Evolutionary conservation across 2,113 vertebrate species (phyloP).

Genomic region (Oryzias javanicus): DNA sequence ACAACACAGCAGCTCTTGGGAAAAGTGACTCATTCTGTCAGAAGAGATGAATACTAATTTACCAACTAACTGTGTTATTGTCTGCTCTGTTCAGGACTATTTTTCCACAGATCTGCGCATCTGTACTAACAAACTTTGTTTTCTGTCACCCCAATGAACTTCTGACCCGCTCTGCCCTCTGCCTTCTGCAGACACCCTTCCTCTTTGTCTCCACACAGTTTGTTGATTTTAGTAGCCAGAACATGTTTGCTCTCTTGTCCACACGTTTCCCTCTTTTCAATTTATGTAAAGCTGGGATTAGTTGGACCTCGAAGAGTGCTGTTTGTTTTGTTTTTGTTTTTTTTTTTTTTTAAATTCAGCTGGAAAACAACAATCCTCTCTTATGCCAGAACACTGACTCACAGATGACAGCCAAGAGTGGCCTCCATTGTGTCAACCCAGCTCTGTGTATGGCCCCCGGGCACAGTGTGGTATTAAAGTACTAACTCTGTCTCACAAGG

Average conservation of each 20-base stretch:
- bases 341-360: constrained; percentile 33
- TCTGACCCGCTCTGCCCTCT: constrained; percentile 15
- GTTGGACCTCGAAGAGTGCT: constrained; percentile 39
- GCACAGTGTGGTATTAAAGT: constrained; percentile 52
- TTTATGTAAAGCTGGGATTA: constrained; percentile 64
- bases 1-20: constrained; percentile 1
- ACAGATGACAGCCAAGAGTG: constrained; percentile 31
- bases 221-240: constrained; percentile 22
- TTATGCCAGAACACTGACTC: constrained; percentile 32
- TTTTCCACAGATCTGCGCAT: constrained; percentile 49
- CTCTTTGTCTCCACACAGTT: constrained; percentile 5
- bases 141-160: constrained; percentile 36
- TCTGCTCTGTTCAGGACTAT: constrained; percentile 35
- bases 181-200: constrained; percentile 21
- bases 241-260: constrained; percentile 48
- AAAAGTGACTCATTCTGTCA: constrained; percentile 16
- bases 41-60: constrained; percentile 9
- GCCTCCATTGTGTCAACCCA: constrained; percentile 33
- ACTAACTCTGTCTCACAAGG: constrained; percentile 37
- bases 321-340: constrained; percentile 26
- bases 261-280: constrained; percentile 31
- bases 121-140: constrained; percentile 29
- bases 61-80: constrained; percentile 16
- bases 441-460: constrained; percentile 43
- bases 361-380: constrained; percentile 36